Evolutionary conservation across 2,888 invertebrate genomes (phyloP).

Genomic region (Koerneria pararmatus): DNA sequence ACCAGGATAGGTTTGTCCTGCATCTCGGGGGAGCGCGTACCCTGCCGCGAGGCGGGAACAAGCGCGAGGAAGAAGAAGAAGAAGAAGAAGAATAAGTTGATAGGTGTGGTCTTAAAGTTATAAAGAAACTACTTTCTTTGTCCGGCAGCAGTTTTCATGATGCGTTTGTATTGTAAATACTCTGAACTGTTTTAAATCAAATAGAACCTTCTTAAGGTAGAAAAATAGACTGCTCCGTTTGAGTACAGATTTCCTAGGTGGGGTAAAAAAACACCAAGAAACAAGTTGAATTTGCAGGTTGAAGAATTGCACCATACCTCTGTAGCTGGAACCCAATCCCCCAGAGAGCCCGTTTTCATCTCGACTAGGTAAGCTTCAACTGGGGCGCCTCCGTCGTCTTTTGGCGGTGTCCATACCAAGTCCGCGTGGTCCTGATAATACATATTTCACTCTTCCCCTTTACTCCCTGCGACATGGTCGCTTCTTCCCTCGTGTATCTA

Average conservation of each 20-base stretch:
- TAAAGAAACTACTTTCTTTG: too few relatives aligned
- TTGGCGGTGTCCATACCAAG: conserved; percentile 59
- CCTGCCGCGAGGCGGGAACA: too few relatives aligned
- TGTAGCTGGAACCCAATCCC: conserved; percentile 73
- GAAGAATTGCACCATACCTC: conserved; percentile 23
- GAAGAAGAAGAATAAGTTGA: too few relatives aligned
- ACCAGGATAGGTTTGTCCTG: too few relatives aligned
- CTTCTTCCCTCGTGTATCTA: too few relatives aligned
- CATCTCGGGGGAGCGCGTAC: too few relatives aligned
- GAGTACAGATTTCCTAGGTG: background rate
- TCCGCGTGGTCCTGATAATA: conserved; percentile 53
- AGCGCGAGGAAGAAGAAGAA: too few relatives aligned
- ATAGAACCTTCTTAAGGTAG: background rate
- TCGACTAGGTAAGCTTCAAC: conserved; percentile 77
- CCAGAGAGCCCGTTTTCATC: conserved; percentile 84
- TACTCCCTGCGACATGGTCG: too few relatives aligned
- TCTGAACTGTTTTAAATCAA: background rate
- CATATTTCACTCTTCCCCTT: background rate
- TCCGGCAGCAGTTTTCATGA: too few relatives aligned
- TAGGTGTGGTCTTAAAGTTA: too few relatives aligned
- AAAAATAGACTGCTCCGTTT: background rate
- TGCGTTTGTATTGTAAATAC: too few relatives aligned
- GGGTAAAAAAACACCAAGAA: background rate
- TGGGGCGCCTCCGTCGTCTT: conserved; percentile 60
- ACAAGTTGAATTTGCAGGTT: background rate